Conservation (phyloP, 2,113 vertebrate genomes). For the Lagopus muta region DNA sequence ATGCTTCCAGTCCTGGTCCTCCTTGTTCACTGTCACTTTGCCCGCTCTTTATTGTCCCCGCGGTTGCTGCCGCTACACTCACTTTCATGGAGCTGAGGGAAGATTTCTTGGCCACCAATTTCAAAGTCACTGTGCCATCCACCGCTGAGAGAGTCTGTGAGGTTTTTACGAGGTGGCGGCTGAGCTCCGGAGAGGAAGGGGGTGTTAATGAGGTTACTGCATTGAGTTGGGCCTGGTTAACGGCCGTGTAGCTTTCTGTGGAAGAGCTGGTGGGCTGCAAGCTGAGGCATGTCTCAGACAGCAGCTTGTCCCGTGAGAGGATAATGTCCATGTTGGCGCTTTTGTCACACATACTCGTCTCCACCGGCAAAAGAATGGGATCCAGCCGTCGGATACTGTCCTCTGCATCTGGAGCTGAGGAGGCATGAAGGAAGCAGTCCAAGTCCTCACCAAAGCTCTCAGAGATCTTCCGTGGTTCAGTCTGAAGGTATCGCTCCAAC, state of each 20-base stretch:
- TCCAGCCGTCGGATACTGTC: conserved; percentile 86
- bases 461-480: conserved; percentile 91
- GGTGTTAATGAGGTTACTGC: conserved; percentile 97
- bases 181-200: conserved; percentile 96
- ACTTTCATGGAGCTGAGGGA: conserved; percentile 88
- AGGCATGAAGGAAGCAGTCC: conserved; percentile 90
- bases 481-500: conserved; percentile 97
- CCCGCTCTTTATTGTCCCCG: conserved; percentile 78
- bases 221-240: conserved; percentile 95
- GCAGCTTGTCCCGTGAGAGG: conserved; percentile 83
- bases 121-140: conserved; percentile 92
- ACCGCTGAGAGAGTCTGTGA: conserved; percentile 89
- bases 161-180: conserved; percentile 93
- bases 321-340: conserved; percentile 82
- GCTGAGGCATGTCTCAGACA: conserved; percentile 81
- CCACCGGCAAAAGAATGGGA: conserved; percentile 82
- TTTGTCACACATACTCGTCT: conserved; percentile 80
- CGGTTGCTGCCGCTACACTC: conserved; percentile 81
- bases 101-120: conserved; percentile 94
- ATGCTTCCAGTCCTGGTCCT: conserved; percentile 79
- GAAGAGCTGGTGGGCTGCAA: conserved; percentile 82
- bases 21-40: conserved; percentile 89
- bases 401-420: conserved; percentile 86
- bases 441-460: conserved; percentile 94
- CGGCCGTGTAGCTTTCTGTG: conserved; percentile 80